Conservation (phyloP, 1,140 invertebrate genomes). For the Tetragonula clypearis region DNA sequence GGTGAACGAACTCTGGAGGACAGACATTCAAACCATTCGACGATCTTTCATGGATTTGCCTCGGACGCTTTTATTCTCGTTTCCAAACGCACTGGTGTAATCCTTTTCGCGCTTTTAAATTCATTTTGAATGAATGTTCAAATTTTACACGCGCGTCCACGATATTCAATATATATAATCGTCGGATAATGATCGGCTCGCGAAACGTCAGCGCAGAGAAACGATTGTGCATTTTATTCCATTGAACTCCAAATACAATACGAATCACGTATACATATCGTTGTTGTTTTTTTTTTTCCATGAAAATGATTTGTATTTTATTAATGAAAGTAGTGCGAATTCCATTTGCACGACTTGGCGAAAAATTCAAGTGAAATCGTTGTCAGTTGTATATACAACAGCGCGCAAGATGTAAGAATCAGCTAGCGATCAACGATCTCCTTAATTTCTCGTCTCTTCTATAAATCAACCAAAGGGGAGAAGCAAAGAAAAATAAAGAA, state of each 20-base stretch:
- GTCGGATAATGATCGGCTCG: neutral
- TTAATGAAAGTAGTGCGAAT: too few relatives aligned
- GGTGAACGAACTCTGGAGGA: neutral
- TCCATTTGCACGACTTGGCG: too few relatives aligned
- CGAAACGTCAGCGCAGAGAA: neutral
- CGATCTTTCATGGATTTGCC: neutral
- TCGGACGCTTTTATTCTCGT: neutral
- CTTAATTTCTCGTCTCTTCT: neutral
- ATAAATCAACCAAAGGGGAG: neutral
- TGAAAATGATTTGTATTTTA: neutral
- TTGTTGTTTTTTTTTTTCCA: neutral
- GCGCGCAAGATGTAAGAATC: too few relatives aligned
- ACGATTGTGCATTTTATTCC: neutral
- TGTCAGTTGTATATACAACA: too few relatives aligned
- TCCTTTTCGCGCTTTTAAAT: neutral
- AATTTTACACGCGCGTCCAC: neutral
- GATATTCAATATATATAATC: neutral
- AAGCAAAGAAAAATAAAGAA: too few relatives aligned
- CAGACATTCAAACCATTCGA: neutral
- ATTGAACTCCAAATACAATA: neutral
- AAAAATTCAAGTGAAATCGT: too few relatives aligned
- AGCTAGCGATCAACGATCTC: neutral
- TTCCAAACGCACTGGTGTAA: neutral
- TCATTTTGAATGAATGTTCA: neutral
- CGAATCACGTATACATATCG: too few relatives aligned